phyloP scores from a whole-genome alignment of 2,113 vertebrate genomes.

The Ciconia stormi region DNA sequence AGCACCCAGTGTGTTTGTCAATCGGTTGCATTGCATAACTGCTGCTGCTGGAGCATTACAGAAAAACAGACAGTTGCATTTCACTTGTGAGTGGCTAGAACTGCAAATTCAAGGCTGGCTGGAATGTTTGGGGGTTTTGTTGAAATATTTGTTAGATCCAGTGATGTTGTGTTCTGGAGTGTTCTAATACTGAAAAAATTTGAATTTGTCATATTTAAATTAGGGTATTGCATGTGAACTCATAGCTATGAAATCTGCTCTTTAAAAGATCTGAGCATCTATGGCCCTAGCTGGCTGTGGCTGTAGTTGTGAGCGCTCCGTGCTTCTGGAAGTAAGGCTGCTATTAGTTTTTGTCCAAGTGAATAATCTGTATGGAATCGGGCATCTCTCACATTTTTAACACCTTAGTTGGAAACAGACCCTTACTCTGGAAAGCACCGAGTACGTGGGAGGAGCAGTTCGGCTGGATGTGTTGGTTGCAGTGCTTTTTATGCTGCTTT shows the following conservation, averaged over 20 bases:
- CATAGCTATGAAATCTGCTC: neutral
- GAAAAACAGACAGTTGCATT: neutral
- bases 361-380: neutral
- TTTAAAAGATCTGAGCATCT: neutral
- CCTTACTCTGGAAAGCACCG: neutral
- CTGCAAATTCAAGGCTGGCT: neutral
- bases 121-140: neutral
- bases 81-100: neutral
- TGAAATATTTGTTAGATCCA: neutral
- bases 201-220: neutral
- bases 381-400: neutral
- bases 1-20: neutral
- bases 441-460: neutral
- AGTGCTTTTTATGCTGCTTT: slow-evolving; percentile 19
- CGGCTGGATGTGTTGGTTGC: neutral
- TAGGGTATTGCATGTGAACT: neutral
- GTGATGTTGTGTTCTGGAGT: neutral
- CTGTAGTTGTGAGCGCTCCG: neutral
- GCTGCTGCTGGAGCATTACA: neutral
- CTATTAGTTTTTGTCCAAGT: neutral
- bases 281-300: neutral
- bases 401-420: neutral
- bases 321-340: neutral
- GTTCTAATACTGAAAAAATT: neutral
- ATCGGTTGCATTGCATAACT: neutral